phyloP scores from a whole-genome alignment of 2,888 invertebrate genomes.

The Resseliella maxima region DNA sequence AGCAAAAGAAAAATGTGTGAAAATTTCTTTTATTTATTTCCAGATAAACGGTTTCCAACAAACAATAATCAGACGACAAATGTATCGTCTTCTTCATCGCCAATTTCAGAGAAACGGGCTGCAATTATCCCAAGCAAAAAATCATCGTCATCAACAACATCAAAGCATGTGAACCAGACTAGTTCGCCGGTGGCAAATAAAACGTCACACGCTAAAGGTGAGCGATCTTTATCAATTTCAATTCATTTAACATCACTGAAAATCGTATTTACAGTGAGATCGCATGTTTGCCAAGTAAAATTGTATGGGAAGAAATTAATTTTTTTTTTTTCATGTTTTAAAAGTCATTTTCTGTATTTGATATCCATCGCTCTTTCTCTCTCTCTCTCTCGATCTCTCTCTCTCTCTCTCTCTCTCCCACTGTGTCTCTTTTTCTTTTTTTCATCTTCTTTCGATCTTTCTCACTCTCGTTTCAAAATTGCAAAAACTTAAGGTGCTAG shows the following conservation, averaged over 20 bases:
- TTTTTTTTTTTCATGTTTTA: no score
- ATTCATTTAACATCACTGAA: not conserved
- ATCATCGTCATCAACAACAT: not conserved
- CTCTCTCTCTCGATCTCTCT: not conserved
- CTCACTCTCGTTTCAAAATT: not conserved
- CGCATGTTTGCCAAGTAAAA: not conserved
- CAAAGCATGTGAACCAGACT: slow-evolving; percentile 34
- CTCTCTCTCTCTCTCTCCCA: not conserved
- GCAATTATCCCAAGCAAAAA: not conserved
- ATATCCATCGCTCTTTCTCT: not conserved
- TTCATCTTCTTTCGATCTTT: no score
- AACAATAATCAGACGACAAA: not conserved
- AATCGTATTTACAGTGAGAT: not conserved
- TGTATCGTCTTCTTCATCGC: not conserved
- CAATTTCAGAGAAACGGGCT: slow-evolving; percentile 32
- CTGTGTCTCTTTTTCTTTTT: no score
- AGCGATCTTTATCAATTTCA: slow-evolving; percentile 39
- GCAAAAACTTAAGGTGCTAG: not conserved
- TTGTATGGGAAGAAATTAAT: no score
- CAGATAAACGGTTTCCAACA: slow-evolving; percentile 54
- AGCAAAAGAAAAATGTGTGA: not conserved
- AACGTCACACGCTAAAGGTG: slow-evolving; percentile 51
- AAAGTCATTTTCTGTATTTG: no score
- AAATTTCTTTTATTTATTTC: slow-evolving; percentile 12
- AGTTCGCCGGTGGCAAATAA: slow-evolving; percentile 7